Percentiles rank a stretch among this genome's conserved stretches.
phyloP scores from a whole-genome alignment of 2,888 invertebrate species.

The Plebejus anna region DNA sequence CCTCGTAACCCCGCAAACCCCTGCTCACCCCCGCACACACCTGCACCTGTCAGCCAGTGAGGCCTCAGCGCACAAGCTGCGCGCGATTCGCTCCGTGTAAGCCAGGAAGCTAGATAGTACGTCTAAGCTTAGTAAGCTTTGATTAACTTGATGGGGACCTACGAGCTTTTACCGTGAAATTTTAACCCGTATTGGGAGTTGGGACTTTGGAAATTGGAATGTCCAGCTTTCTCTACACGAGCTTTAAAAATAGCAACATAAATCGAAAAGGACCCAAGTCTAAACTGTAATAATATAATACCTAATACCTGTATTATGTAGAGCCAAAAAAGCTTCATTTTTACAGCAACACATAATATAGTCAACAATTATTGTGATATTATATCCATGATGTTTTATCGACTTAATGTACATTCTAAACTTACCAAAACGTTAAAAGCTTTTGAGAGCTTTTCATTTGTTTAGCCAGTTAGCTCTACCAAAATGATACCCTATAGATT shows the following conservation, averaged over 20 bases:
- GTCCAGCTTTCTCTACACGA: too few species aligned
- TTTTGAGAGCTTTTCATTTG: not conserved
- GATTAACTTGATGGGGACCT: not conserved
- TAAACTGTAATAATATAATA: not conserved
- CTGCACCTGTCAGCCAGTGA: constrained; percentile 42
- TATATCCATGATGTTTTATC: not conserved
- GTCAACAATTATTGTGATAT: not conserved
- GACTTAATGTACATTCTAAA: not conserved
- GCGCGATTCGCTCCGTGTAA: not conserved
- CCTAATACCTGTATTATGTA: not conserved
- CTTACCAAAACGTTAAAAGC: not conserved
- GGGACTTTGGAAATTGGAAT: not conserved
- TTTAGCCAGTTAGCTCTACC: not conserved
- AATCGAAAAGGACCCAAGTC: not conserved
- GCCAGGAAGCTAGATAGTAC: not conserved
- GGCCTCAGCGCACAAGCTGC: constrained; percentile 23
- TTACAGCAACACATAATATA: not conserved
- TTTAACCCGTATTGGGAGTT: not conserved
- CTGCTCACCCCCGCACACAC: constrained; percentile 42
- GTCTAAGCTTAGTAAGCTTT: not conserved
- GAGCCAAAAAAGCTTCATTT: not conserved
- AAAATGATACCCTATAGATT: not conserved
- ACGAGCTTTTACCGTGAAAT: not conserved
- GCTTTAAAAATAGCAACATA: not conserved
- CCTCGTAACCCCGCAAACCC: constrained; percentile 36